phyloP scores from a whole-genome alignment of 1,140 invertebrate species.

The Periplaneta americana region DNA sequence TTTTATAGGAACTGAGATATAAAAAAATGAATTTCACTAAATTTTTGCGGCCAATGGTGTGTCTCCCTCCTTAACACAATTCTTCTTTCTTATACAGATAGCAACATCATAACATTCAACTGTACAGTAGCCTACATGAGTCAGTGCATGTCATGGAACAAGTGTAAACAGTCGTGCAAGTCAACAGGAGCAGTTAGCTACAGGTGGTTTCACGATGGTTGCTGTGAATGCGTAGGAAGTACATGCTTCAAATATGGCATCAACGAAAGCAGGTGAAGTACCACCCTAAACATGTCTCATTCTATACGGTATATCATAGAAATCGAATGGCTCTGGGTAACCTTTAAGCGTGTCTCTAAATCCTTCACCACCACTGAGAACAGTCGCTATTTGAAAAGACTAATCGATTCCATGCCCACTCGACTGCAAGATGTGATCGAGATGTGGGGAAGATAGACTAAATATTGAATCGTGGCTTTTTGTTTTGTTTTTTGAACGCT shows the following conservation, averaged over 20 bases:
- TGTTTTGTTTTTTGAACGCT: too few relatives aligned
- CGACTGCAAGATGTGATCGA: neutral
- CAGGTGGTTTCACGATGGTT: slow-evolving; percentile 93
- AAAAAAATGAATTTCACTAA: too few relatives aligned
- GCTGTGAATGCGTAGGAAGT: slow-evolving; percentile 88
- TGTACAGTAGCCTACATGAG: slow-evolving; percentile 91
- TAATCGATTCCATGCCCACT: neutral
- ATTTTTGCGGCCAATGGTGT: too few relatives aligned
- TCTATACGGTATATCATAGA: too few relatives aligned
- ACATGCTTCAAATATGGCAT: slow-evolving; percentile 90
- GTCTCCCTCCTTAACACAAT: too few relatives aligned
- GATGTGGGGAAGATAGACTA: neutral
- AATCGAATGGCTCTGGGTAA: too few relatives aligned
- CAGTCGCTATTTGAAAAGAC: neutral
- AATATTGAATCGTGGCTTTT: too few relatives aligned
- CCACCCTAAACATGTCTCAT: neutral
- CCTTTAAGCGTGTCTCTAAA: too few relatives aligned
- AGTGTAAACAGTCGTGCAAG: slow-evolving; percentile 74
- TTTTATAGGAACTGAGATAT: too few relatives aligned
- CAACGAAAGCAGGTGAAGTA: slow-evolving; percentile 68
- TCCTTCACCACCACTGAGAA: too few relatives aligned
- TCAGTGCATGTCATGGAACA: slow-evolving; percentile 83
- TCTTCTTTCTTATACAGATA: too few relatives aligned
- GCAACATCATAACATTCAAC: slow-evolving; percentile 67
- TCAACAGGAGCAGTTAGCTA: slow-evolving; percentile 70